Evolutionary conservation across 35 echinoderm and acorn worm genomes (phyloP), one percentile per base, ranked within the genome.

Genomic region (Eucidaris tribuloides): DNA sequence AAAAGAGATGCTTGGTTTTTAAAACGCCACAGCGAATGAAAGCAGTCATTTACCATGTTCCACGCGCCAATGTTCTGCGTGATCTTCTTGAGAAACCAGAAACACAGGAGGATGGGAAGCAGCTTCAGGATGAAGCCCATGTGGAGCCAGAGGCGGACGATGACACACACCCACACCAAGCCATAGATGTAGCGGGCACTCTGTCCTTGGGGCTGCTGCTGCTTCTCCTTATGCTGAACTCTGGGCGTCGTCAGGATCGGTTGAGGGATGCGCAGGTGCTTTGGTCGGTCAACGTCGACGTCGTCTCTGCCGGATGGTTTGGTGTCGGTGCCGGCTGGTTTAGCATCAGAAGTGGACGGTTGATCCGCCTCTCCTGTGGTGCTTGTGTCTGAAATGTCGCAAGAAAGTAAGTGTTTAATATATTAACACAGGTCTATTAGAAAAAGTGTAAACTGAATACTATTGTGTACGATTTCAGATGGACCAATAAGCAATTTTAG

Each of bases 61-160:
- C 84, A 92, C n/a, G 80, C 28, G 34, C 83, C 83, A 42, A 81
- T 18, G 19, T 83, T 39, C 20, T 63, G 62, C 15, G 79, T 80
- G 7, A 64, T 42, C 86, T 70, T 82, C 84, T 92, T 92, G n/a
- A 87, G 23, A 35, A 92, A 30, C 90, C 90, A 92, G 54, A 92
- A 56, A 19, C 52, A 37, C 14, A 92, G 65, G 6, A 79, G 84
- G 38, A 92, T 82, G 0, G 90, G 90, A 48, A 87, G 71, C 4
- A 87, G 65, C 65, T 87, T 78, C 0, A 87, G 34, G 5, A 81
- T 57, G 78, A 85, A 82, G 5, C 68, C 68, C 83, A 92, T 87
- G 24, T 92, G 77, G 77, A 92, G 87, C 90, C 90, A 92, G 27
- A 92, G 40, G 29, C 78, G 35, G 1, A 92, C 49, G 13, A 92